phyloP scores from a whole-genome alignment of 2,888 invertebrate species.

The Norana najaformis region DNA sequence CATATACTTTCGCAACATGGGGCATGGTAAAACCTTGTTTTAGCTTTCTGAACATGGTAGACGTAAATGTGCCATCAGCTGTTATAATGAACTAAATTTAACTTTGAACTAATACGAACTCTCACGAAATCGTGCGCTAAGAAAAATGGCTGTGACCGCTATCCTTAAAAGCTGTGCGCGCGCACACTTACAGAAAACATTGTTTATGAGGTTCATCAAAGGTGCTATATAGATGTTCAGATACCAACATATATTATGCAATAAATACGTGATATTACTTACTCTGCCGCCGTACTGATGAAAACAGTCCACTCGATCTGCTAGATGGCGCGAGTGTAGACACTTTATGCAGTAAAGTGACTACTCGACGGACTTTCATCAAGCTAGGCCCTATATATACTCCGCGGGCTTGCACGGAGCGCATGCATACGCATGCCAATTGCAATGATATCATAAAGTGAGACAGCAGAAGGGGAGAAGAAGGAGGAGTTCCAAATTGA shows the following conservation, averaged over 20 bases:
- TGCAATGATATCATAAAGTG: too few relatives aligned
- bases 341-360: neutral
- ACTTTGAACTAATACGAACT: too few relatives aligned
- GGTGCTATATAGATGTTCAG: neutral
- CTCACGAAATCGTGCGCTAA: too few relatives aligned
- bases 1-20: too few relatives aligned
- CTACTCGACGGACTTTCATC: neutral
- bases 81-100: too few relatives aligned
- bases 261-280: neutral
- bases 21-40: too few relatives aligned
- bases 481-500: neutral
- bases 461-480: neutral
- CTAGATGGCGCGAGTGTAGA: neutral
- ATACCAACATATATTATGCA: neutral
- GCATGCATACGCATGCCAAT: neutral
- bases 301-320: neutral
- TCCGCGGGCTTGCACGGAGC: neutral
- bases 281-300: neutral
- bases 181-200: too few relatives aligned
- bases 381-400: neutral
- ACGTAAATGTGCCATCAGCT: too few relatives aligned
- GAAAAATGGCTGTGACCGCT: too few relatives aligned
- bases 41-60: too few relatives aligned
- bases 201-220: neutral
- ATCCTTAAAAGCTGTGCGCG: too few relatives aligned